phyloP scores from a whole-genome alignment of 2,888 invertebrate genomes.

The Spodoptera exigua region DNA sequence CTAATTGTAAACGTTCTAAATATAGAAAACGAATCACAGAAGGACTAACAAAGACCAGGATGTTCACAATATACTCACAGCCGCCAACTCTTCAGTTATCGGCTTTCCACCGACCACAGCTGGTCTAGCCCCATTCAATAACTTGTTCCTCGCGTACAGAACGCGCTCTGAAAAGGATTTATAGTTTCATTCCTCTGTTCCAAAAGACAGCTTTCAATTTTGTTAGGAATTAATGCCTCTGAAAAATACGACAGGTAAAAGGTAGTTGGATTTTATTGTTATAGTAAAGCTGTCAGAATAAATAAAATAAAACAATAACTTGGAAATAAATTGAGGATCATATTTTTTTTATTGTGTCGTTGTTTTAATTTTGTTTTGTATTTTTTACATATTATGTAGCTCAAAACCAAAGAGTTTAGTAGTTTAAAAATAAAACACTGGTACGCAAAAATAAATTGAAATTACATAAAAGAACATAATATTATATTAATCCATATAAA shows the following conservation, averaged over 20 bases:
- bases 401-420: too few species aligned
- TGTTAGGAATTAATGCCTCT: constrained; percentile 23
- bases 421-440: too few species aligned
- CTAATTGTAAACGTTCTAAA: not conserved
- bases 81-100: constrained; percentile 90
- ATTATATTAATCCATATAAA: not conserved
- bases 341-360: too few species aligned
- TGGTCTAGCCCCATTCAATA: constrained; percentile 82
- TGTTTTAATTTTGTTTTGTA: too few species aligned
- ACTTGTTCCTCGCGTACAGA: constrained; percentile 89
- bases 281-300: too few species aligned
- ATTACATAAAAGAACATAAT: constrained; percentile 4
- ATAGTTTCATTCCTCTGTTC: constrained; percentile 50
- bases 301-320: too few species aligned
- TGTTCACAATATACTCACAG: constrained; percentile 82
- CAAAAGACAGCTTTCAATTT: constrained; percentile 38
- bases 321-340: too few species aligned
- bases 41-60: constrained; percentile 9
- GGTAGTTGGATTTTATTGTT: too few species aligned
- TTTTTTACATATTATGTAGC: too few species aligned
- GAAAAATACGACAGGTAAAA: not conserved
- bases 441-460: too few species aligned
- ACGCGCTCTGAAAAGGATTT: constrained; percentile 88
- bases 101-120: constrained; percentile 90
- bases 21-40: too few species aligned